Percentiles rank a stretch among this genome's conserved stretches.
These are phyloP conservation scores for Montipora foliosa DNA, from an alignment of 64 coral and sea anemone species.

Conservation along the genomic window DNA sequence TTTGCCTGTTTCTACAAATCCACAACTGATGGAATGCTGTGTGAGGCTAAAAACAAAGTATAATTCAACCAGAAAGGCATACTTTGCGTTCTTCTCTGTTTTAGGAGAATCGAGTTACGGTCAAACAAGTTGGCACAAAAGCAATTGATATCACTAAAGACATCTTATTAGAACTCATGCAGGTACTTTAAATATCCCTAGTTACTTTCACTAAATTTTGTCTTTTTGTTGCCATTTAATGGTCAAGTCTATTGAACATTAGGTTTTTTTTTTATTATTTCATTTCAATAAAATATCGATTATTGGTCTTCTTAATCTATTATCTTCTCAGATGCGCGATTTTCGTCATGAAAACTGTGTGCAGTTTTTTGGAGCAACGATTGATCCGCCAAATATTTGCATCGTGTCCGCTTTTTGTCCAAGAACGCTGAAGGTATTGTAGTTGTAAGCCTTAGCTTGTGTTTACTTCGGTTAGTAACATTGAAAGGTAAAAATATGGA, in stretches of 20 bases:
- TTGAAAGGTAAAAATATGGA: no score
- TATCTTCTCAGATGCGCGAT: constrained; percentile 73
- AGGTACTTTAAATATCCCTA: constrained; percentile 53
- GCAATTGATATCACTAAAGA: constrained; percentile 73
- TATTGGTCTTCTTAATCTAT: background rate
- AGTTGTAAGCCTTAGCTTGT: no score
- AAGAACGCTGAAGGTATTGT: constrained; percentile 78
- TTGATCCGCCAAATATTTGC: constrained; percentile 76
- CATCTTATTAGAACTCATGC: constrained; percentile 78
- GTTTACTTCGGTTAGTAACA: no score
- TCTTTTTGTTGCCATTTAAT: no score
- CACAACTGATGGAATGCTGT: no score
- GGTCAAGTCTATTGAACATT: no score
- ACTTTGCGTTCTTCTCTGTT: background rate
- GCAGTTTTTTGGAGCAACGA: constrained; percentile 79
- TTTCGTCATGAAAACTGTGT: constrained; percentile 83
- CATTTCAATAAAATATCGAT: no score
- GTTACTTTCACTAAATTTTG: background rate
- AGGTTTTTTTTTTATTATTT: no score
- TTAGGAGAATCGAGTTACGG: constrained; percentile 78
- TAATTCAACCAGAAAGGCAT: background rate
- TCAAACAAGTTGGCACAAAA: constrained; percentile 66
- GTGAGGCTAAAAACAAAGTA: background rate
- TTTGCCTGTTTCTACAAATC: no score
- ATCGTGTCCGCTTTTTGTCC: constrained; percentile 81